Conservation (phyloP, 1,140 invertebrate genomes). For the Nasonia vitripennis region DNA sequence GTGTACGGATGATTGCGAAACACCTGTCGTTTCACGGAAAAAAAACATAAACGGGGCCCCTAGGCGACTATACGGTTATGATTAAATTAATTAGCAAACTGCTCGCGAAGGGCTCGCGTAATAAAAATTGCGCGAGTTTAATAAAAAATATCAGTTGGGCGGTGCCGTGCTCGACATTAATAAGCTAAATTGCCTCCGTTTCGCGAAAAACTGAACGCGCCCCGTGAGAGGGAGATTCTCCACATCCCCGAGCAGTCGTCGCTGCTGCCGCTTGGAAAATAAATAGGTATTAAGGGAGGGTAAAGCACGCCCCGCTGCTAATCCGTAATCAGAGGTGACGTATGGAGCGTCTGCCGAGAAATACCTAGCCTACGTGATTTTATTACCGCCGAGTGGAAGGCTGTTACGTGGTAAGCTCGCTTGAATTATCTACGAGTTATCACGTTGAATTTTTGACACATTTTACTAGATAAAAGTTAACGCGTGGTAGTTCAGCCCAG, state of each 20-base stretch:
- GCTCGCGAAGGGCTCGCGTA: background rate
- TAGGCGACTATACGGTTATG: background rate
- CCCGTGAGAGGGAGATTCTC: conserved; percentile 1
- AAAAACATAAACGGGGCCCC: background rate
- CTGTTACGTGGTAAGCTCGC: no score
- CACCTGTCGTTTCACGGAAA: background rate
- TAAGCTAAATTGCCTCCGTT: conserved; percentile 43
- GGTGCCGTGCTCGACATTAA: conserved; percentile 17
- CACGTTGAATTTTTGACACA: no score
- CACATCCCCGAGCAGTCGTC: conserved; percentile 26
- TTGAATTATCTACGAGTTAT: no score
- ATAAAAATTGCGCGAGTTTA: conserved; percentile 34
- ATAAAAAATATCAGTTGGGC: background rate
- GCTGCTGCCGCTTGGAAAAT: background rate
- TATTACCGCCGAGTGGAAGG: no score
- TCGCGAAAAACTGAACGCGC: conserved; percentile 34
- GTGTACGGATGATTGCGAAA: no score
- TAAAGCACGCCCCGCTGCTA: background rate
- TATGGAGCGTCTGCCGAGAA: background rate
- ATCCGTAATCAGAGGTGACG: background rate
- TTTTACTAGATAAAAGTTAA: no score
- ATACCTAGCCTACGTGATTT: background rate
- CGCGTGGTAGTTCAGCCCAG: no score
- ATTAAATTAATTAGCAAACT: conserved; percentile 45
- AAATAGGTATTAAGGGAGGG: background rate